Conservation (phyloP, 2,888 invertebrate genomes). For the Drosophila histrio region DNA sequence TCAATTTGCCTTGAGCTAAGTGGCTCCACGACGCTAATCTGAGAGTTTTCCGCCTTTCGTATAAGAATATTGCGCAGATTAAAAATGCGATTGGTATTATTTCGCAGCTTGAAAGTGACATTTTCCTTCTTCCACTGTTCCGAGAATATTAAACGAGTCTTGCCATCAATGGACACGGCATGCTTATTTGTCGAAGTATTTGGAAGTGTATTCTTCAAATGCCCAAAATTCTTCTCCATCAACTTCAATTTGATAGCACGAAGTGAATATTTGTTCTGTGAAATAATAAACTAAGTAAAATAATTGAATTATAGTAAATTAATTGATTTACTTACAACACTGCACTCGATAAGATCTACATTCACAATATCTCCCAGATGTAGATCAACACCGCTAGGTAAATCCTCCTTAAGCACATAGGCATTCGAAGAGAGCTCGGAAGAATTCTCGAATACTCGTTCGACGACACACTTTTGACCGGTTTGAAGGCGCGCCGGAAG, state of each 20-base stretch:
- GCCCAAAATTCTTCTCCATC: conserved; percentile 58
- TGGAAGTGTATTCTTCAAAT: background rate
- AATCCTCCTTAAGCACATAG: conserved; percentile 86
- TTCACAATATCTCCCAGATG: conserved; percentile 87
- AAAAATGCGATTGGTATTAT: conserved; percentile 57
- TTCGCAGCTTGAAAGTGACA: conserved; percentile 58
- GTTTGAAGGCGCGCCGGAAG: conserved; percentile 87
- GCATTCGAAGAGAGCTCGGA: conserved; percentile 87
- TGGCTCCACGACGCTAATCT: conserved; percentile 67
- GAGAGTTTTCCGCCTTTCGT: conserved; percentile 37
- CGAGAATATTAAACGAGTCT: conserved; percentile 83
- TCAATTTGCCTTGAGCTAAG: conserved; percentile 12
- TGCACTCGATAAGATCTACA: conserved; percentile 90
- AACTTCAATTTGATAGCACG: conserved; percentile 74
- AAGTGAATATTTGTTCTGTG: conserved; percentile 82
- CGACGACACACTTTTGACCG: conserved; percentile 83
- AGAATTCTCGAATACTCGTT: conserved; percentile 83
- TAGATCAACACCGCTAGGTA: conserved; percentile 86
- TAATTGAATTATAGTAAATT: background rate
- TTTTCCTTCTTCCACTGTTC: conserved; percentile 83
- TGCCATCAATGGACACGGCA: conserved; percentile 86
- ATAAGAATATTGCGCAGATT: conserved; percentile 36
- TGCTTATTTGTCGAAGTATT: conserved; percentile 28
- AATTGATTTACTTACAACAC: conserved; percentile 82
- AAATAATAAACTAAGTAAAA: background rate